A percentile compares a stretch with the other conserved stretches of the same genome.
Conservation (phyloP, 2,113 vertebrate genomes). For the Festucalex cinctus region DNA sequence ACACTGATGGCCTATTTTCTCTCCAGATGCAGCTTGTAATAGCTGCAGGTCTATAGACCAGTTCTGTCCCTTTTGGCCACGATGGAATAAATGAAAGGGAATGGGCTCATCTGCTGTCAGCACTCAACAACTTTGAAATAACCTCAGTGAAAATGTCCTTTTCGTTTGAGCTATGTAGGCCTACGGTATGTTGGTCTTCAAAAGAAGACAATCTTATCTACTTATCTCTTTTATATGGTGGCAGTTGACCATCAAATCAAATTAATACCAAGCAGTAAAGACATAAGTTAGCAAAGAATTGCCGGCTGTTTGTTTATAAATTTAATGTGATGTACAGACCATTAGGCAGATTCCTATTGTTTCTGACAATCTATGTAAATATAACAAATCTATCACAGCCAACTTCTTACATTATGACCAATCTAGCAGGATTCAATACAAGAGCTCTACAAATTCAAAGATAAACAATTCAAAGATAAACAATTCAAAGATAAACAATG, state of each 20-base stretch:
- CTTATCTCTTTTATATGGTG: neutral
- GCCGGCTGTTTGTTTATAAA: neutral
- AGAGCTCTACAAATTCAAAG: too few relatives aligned
- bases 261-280: neutral
- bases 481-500: too few relatives aligned
- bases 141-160: constrained; percentile 6
- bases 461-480: too few relatives aligned
- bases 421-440: neutral
- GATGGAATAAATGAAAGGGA: constrained; percentile 21
- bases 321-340: neutral
- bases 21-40: constrained; percentile 9
- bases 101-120: constrained; percentile 21
- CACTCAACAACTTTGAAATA: constrained; percentile 14
- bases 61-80: neutral
- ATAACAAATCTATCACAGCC: too few relatives aligned
- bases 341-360: neutral
- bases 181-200: neutral
- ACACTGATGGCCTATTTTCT: constrained; percentile 28
- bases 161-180: neutral
- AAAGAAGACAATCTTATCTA: neutral
- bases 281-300: neutral
- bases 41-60: constrained; percentile 20
- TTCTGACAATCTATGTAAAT: neutral
- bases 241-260: neutral
- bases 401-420: too few relatives aligned